Conservation (phyloP, 2,113 vertebrate species). For the Gobius niger region DNA sequence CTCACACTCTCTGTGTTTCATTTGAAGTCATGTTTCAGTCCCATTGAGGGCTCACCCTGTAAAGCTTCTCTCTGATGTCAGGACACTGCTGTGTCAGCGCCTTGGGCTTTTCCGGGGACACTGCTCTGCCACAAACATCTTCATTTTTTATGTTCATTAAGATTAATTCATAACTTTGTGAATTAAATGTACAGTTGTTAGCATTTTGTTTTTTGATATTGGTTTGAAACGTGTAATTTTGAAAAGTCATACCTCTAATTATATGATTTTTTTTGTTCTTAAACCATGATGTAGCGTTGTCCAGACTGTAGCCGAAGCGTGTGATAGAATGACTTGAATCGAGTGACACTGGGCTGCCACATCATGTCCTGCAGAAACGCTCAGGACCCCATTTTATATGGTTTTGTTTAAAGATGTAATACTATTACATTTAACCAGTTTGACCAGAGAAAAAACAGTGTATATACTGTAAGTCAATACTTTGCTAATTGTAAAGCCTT, state of each 20-base stretch:
- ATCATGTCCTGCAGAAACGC: constrained; percentile 48
- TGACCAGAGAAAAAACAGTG: constrained; percentile 26
- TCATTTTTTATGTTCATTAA: constrained; percentile 64
- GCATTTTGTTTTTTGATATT: constrained; percentile 51
- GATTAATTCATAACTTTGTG: constrained; percentile 77
- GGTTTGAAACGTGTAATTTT: constrained; percentile 57
- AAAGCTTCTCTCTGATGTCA: constrained; percentile 67
- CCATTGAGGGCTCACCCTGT: constrained; percentile 41
- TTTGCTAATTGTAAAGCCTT: constrained; percentile 17
- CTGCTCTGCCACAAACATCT: constrained; percentile 40
- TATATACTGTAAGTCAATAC: constrained; percentile 33
- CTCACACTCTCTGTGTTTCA: constrained; percentile 12
- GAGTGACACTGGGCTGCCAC: constrained; percentile 51
- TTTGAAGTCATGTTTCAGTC: constrained; percentile 26
- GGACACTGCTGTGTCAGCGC: constrained; percentile 51
- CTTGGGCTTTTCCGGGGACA: constrained; percentile 10
- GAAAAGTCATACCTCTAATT: constrained; percentile 69
- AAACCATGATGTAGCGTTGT: constrained; percentile 64
- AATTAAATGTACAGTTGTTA: constrained; percentile 58
- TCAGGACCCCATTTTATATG: constrained; percentile 27
- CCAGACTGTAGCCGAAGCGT: constrained; percentile 58
- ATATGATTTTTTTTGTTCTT: constrained; percentile 57
- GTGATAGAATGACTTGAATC: constrained; percentile 56
- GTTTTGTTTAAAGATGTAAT: constrained; percentile 34
- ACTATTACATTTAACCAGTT: constrained; percentile 39